phyloP scores from a whole-genome alignment of 2,888 invertebrate species.

The Xylophagus ater region DNA sequence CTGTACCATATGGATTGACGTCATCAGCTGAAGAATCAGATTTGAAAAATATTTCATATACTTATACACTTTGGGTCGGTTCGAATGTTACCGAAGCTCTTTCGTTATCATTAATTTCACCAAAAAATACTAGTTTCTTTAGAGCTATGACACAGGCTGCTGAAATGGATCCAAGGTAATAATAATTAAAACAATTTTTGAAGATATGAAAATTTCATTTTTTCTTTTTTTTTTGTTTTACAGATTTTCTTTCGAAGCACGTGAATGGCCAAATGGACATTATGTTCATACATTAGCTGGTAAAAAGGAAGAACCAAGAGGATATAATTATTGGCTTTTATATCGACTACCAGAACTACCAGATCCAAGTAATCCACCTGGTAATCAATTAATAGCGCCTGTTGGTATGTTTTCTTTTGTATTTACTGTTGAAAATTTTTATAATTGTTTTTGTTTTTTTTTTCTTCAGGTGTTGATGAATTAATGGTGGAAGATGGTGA shows the following conservation, averaged over 20 bases:
- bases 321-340: constrained; percentile 79
- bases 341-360: constrained; percentile 72
- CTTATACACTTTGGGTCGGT: constrained; percentile 82
- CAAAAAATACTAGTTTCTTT: constrained; percentile 56
- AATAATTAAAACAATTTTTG: not conserved
- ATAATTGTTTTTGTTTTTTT: constrained; percentile 6
- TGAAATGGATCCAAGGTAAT: constrained; percentile 53
- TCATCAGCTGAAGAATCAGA: constrained; percentile 39
- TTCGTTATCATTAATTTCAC: constrained; percentile 62
- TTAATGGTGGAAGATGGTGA: constrained; percentile 77
- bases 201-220: not conserved
- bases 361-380: constrained; percentile 69
- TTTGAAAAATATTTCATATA: constrained; percentile 57
- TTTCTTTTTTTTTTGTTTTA: constrained; percentile 1
- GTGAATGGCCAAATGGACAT: constrained; percentile 87
- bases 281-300: constrained; percentile 73
- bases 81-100: constrained; percentile 73
- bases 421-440: not conserved
- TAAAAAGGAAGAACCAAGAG: constrained; percentile 38
- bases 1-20: constrained; percentile 36
- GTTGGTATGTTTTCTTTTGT: constrained; percentile 53
- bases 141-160: constrained; percentile 77
- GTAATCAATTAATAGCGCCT: constrained; percentile 77
- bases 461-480: constrained; percentile 62
- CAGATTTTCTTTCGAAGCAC: constrained; percentile 61